These are phyloP conservation scores for Contarinia nasturtii DNA, from an alignment of 1,140 invertebrate species.

Conservation along the genomic window DNA sequence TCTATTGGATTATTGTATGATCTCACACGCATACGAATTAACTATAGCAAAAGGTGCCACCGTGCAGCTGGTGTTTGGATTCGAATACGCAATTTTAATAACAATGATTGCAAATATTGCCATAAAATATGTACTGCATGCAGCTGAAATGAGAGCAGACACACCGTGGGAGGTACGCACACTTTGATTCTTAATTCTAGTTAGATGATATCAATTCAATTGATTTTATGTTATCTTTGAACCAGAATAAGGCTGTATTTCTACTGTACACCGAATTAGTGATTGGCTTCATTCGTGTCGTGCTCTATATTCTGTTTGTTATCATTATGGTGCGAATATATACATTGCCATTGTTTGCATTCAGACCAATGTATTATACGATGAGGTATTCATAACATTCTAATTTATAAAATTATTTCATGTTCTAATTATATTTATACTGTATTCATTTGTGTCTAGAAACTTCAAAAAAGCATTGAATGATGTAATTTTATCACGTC, in stretches of 20 bases:
- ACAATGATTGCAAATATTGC: conserved; percentile 86
- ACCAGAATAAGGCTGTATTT: conserved; percentile 95
- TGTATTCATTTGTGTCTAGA: conserved; percentile 27
- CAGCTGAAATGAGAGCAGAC: conserved; percentile 83
- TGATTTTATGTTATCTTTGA: too few species aligned
- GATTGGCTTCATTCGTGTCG: conserved; percentile 76
- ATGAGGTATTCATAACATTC: conserved; percentile 43
- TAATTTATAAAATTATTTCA: not conserved
- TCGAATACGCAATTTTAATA: conserved; percentile 95
- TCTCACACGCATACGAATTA: conserved; percentile 85
- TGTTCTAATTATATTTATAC: not conserved
- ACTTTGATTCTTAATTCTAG: too few species aligned
- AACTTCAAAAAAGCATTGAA: conserved; percentile 96
- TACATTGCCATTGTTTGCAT: conserved; percentile 93
- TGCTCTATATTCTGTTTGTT: conserved; percentile 87
- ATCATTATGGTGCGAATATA: conserved; percentile 94
- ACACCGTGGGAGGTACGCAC: conserved; percentile 99
- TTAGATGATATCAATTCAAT: too few species aligned
- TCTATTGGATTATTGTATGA: conserved; percentile 70
- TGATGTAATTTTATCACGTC: conserved; percentile 90
- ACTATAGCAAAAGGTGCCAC: conserved; percentile 90
- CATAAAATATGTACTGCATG: conserved; percentile 90
- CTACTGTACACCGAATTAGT: conserved; percentile 91
- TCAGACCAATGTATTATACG: conserved; percentile 97
- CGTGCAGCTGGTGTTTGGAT: conserved; percentile 96